Evolutionary conservation across 1,140 invertebrate species (phyloP), one percentile per base, ranked within the genome.

Genomic region (Heliothis virescens): DNA sequence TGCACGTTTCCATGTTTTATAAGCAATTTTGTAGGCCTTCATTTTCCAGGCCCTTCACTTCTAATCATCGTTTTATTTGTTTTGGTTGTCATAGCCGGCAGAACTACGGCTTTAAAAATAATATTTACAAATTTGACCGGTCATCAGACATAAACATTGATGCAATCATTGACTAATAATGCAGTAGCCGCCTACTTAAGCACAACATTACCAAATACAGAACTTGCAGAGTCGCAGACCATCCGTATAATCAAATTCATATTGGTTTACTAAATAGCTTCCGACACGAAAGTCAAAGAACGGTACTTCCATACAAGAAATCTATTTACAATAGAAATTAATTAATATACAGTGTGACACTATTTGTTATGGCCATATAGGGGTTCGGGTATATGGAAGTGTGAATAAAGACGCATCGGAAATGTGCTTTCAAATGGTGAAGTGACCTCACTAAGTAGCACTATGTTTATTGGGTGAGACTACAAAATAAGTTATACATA

Each of bases 131-230:
- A 53, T 13, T 69, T 69, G 75, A 55, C 63, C 52, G 48, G 75
- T 78, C 62, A 63, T 59, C 55, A 29, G 52, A 41, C 13, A 18
- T 18, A 72, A 72, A 72, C 52, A 55, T 71, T 71, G 53, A 80
- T 86, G 85, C 83, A 85, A 83, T 73, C 60, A 67, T 84, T 80
- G 80, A 84, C 79, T 73, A 67, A 82, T 69, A 82, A 84, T 86
- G 86, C 85, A 84, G 71, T 69, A 80, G 34, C 63, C 87, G 83
- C 87, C 86, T 85, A 88, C 89, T 85, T 80, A 79, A 82, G 73
- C 79, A 78, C 79, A 57, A 62, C n/a, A 78, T 74, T 79, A 74
- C 88, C 88, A 85, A 86, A 89, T 90, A 87, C 62, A 86, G 89
- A 84, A 76, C 57, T 81, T 59, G 80, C 79, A 79, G 81, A 47